A percentile compares a stretch with the other conserved stretches of the same genome.
phyloP scores from a whole-genome alignment of 2,113 vertebrate genomes.

The Hippopotamus amphibius region DNA sequence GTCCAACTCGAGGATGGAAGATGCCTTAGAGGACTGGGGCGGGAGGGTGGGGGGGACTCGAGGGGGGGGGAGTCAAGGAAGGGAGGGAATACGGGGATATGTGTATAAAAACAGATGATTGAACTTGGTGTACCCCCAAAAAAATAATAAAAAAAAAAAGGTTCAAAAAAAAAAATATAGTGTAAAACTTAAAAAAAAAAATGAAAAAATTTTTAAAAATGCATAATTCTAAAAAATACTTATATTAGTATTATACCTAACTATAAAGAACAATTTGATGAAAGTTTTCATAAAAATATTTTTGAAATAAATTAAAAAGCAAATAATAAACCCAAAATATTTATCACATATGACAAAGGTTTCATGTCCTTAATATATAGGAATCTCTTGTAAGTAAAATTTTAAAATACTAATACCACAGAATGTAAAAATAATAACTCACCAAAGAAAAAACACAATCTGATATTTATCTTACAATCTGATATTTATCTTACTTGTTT shows the following conservation, averaged over 20 bases:
- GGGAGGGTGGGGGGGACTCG: too few species aligned
- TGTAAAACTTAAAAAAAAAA: too few species aligned
- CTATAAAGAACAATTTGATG: background rate
- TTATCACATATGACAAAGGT: background rate
- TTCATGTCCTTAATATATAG: background rate
- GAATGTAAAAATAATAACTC: background rate
- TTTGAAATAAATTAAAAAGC: conserved; percentile 4
- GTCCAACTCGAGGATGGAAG: too few species aligned
- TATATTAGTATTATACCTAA: background rate
- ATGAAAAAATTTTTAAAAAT: too few species aligned
- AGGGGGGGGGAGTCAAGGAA: too few species aligned
- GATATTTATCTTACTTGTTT: background rate
- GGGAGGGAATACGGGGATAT: too few species aligned
- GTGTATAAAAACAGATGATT: too few species aligned
- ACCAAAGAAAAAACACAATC: background rate
- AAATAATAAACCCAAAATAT: conserved; percentile 15
- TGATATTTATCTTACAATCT: background rate
- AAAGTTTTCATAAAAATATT: conserved; percentile 31
- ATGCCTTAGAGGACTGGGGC: too few species aligned
- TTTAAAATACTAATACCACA: background rate
- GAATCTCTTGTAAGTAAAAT: background rate
- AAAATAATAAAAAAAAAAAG: too few species aligned
- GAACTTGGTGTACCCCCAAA: too few species aligned
- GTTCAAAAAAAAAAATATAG: too few species aligned
- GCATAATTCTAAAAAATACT: background rate